Evolutionary conservation across 2,797 vertebrate species (phyloP).

Genomic region (Poecilia wingei): DNA sequence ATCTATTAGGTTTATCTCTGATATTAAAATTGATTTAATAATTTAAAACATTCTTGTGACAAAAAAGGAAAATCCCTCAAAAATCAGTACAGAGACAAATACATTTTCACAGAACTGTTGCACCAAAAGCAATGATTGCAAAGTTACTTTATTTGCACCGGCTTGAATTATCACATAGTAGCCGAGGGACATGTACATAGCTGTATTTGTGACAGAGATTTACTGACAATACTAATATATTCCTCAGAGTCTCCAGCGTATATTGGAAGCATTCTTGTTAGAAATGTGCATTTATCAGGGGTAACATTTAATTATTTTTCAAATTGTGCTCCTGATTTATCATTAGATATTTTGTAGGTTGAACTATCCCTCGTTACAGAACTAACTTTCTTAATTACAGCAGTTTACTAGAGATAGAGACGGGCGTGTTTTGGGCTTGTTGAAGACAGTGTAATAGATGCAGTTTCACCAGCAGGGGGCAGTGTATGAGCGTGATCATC

Average conservation of each 20-base stretch:
- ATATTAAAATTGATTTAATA: neutral
- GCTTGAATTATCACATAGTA: neutral
- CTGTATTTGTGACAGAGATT: neutral
- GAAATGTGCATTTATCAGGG: neutral
- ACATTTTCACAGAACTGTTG: neutral
- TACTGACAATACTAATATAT: neutral
- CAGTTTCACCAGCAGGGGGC: slow-evolving; percentile 3
- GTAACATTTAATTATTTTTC: neutral
- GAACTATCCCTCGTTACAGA: neutral
- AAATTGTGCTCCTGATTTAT: neutral
- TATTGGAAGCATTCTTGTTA: neutral
- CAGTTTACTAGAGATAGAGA: neutral
- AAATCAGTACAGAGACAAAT: neutral
- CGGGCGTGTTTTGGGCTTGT: neutral
- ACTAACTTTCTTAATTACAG: neutral
- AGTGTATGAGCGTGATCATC: slow-evolving; percentile 18
- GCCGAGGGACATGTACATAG: neutral
- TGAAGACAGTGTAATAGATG: neutral
- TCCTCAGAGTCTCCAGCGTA: neutral
- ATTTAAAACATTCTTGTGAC: neutral
- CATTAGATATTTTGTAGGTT: neutral
- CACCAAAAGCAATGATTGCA: neutral
- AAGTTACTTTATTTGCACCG: neutral
- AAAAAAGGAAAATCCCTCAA: neutral
- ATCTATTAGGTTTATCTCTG: neutral